phyloP scores from a whole-genome alignment of 1,140 invertebrate species.

The Archivesica marissinica region DNA sequence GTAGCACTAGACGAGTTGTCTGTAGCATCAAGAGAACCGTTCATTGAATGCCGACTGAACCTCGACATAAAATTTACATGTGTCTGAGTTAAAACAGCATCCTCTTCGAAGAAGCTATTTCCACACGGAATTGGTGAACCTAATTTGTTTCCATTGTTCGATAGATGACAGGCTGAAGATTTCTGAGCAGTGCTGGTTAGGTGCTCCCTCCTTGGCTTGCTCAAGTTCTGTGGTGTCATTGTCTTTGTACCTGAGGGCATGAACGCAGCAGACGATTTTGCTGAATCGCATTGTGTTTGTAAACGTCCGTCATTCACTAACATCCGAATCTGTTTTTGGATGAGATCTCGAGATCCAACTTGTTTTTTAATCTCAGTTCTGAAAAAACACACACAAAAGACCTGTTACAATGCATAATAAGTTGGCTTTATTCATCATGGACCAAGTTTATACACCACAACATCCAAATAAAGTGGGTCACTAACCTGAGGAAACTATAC shows the following conservation, averaged over 20 bases:
- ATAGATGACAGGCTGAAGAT: not conserved
- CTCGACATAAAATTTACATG: slow-evolving; percentile 69
- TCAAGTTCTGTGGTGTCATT: not conserved
- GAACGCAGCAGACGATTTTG: not conserved
- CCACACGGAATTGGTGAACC: slow-evolving; percentile 78
- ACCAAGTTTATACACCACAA: no score
- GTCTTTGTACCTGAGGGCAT: not conserved
- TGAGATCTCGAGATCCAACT: slow-evolving; percentile 24
- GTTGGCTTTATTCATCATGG: no score
- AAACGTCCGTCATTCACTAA: not conserved
- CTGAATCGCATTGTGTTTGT: not conserved
- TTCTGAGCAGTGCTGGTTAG: slow-evolving; percentile 61
- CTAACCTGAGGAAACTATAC: no score
- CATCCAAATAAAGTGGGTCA: no score
- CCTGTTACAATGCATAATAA: no score
- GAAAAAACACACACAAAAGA: not conserved
- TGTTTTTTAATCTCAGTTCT: slow-evolving; percentile 24
- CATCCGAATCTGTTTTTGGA: not conserved
- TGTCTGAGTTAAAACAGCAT: slow-evolving; percentile 69
- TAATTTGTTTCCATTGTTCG: slow-evolving; percentile 19
- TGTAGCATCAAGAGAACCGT: slow-evolving; percentile 18
- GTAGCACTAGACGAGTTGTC: slow-evolving; percentile 27
- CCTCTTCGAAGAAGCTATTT: slow-evolving; percentile 80
- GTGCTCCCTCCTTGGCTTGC: not conserved
- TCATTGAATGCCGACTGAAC: slow-evolving; percentile 56